A percentile compares a stretch with the other conserved stretches of the same genome.
These are phyloP conservation scores for Steatornis caripensis DNA, from an alignment of 2,113 vertebrate genomes.

Conservation along the genomic window DNA sequence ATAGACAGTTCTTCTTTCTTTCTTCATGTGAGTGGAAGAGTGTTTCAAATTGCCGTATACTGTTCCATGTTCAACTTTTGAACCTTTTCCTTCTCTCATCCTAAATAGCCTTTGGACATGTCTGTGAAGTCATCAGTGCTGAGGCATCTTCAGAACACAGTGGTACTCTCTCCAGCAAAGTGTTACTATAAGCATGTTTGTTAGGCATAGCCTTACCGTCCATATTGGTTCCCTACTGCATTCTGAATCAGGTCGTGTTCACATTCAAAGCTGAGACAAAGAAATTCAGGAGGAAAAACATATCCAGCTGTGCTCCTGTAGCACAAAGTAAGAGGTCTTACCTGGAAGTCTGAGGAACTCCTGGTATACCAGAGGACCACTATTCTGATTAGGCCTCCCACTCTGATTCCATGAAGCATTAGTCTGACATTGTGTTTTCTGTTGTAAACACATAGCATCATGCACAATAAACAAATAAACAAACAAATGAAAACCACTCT, in stretches of 20 bases:
- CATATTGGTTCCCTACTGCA: background rate
- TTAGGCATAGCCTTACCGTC: background rate
- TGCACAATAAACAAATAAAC: background rate
- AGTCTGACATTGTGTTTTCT: background rate
- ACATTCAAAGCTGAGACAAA: background rate
- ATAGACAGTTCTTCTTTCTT: background rate
- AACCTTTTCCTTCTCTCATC: background rate
- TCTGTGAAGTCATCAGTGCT: background rate
- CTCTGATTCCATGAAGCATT: background rate
- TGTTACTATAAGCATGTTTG: rapidly evolving
- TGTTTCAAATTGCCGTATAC: background rate
- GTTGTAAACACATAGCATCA: constrained; percentile 8
- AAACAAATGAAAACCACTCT: constrained; percentile 4
- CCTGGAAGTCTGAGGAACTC: background rate
- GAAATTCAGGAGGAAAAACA: background rate
- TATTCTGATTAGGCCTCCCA: background rate
- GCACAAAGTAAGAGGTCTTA: background rate
- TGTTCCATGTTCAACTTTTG: background rate
- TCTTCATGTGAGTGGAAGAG: background rate
- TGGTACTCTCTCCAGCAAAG: background rate
- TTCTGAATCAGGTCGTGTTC: background rate
- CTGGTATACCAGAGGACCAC: background rate
- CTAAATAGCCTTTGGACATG: background rate
- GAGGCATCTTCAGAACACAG: background rate
- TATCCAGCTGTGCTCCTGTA: background rate